A percentile compares a stretch with the other conserved stretches of the same genome.
These are phyloP conservation scores for Vanessa tameamea DNA, from an alignment of 1,140 invertebrate species.

Conservation along the genomic window DNA sequence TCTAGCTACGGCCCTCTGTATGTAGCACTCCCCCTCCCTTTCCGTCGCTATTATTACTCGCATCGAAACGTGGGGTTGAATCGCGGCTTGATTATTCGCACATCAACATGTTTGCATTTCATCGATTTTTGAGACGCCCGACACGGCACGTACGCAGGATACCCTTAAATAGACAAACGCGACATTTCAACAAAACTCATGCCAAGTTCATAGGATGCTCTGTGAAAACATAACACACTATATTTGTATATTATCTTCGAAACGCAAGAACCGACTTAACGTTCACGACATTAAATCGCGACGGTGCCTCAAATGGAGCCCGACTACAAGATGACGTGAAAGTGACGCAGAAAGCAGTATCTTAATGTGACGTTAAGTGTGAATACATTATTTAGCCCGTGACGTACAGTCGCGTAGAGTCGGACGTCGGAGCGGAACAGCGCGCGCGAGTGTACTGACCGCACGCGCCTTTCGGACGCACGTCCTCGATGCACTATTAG, in stretches of 20 bases:
- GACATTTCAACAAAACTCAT: conserved; percentile 7
- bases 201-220: neutral
- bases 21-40: conserved; percentile 40
- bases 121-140: conserved; percentile 69
- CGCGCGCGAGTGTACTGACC: conserved; percentile 74
- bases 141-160: conserved; percentile 38
- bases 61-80: conserved; percentile 57
- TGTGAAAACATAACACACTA: neutral
- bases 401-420: conserved; percentile 49
- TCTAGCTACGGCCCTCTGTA: conserved; percentile 16
- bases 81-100: conserved; percentile 72
- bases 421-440: conserved; percentile 61
- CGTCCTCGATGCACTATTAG: conserved; percentile 61
- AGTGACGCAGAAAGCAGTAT: conserved; percentile 23
- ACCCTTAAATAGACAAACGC: conserved; percentile 33
- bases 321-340: conserved; percentile 18
- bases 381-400: conserved; percentile 36
- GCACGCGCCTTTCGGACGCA: conserved; percentile 62
- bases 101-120: conserved; percentile 75
- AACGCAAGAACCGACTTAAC: no score
- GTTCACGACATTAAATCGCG: neutral
- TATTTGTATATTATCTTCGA: no score
- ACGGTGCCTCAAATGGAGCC: neutral
- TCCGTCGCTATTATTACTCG: conserved; percentile 68
- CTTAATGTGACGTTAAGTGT: conserved; percentile 19